A percentile compares a stretch with the other conserved stretches of the same genome.
phyloP scores from a whole-genome alignment of 2,113 vertebrate species.

The Heterotilapia buettikoferi region DNA sequence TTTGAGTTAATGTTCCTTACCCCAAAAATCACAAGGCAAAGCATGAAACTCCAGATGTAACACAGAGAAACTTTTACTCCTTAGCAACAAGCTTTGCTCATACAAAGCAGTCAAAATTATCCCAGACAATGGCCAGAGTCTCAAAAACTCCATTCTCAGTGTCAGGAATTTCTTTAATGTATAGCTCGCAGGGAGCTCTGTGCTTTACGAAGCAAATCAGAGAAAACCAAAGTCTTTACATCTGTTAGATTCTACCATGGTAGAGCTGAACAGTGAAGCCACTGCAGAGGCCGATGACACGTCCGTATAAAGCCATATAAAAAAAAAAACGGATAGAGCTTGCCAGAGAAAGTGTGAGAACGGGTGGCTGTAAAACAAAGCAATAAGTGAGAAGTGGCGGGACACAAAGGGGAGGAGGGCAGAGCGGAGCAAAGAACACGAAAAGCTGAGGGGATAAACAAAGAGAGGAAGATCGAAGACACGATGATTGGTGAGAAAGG shows the following conservation, averaged over 20 bases:
- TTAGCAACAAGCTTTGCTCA: neutral
- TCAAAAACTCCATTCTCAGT: neutral
- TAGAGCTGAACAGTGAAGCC: neutral
- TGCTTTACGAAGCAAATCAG: neutral
- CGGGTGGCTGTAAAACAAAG: neutral
- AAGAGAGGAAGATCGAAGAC: neutral
- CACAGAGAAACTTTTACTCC: neutral
- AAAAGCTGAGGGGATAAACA: conserved; percentile 20
- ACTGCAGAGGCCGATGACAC: neutral
- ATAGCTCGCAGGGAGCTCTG: neutral
- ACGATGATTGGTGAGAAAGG: neutral
- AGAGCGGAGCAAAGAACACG: neutral
- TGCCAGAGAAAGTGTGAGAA: conserved; percentile 1
- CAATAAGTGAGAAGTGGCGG: conserved; percentile 4
- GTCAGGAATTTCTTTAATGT: neutral
- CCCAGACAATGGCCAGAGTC: neutral
- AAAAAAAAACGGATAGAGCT: conserved; percentile 14
- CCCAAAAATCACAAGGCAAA: neutral
- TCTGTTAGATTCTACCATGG: neutral
- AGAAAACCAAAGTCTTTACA: neutral
- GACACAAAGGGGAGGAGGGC: neutral
- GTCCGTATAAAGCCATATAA: neutral
- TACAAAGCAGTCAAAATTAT: neutral
- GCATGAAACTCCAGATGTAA: neutral
- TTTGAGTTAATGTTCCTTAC: neutral